Conservation (phyloP, 2,113 vertebrate genomes). For the Lepisosteus oculatus region DNA sequence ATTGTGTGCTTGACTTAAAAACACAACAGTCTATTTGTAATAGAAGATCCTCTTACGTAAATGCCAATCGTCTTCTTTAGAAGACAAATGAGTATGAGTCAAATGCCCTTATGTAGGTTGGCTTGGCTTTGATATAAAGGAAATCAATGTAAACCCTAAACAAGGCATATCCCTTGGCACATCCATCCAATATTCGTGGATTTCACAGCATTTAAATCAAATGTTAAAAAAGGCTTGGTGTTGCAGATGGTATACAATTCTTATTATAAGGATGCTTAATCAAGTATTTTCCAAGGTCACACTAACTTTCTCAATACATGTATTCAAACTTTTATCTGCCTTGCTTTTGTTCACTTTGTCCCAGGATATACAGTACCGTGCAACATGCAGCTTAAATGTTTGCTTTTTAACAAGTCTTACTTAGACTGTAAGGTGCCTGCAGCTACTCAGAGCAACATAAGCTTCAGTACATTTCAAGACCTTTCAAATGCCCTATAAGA, state of each 20-base stretch:
- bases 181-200: slow-evolving; percentile 12
- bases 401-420: slow-evolving; percentile 36
- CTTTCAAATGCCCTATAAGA: no score
- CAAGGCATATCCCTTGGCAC: slow-evolving; percentile 26
- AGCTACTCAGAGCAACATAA: slow-evolving; percentile 3
- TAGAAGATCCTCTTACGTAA: slow-evolving; percentile 3
- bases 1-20: no score
- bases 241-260: slow-evolving; percentile 21
- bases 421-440: slow-evolving; percentile 14
- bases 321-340: slow-evolving; percentile 5
- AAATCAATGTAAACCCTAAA: slow-evolving; percentile 23
- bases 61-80: slow-evolving; percentile 28
- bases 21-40: no score
- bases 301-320: not conserved
- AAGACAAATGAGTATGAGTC: slow-evolving; percentile 43
- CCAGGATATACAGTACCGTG: slow-evolving; percentile 31
- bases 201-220: slow-evolving; percentile 32
- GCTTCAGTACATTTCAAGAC: not conserved
- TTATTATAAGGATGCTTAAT: not conserved
- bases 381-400: slow-evolving; percentile 33
- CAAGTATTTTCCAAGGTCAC: not conserved
- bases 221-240: slow-evolving; percentile 32
- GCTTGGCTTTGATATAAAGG: slow-evolving; percentile 44
- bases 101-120: slow-evolving; percentile 42
- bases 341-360: slow-evolving; percentile 48